Percentiles rank a stretch among this genome's conserved stretches.
phyloP scores from a whole-genome alignment of 2,113 vertebrate genomes.

The Leptocoma aspasia region DNA sequence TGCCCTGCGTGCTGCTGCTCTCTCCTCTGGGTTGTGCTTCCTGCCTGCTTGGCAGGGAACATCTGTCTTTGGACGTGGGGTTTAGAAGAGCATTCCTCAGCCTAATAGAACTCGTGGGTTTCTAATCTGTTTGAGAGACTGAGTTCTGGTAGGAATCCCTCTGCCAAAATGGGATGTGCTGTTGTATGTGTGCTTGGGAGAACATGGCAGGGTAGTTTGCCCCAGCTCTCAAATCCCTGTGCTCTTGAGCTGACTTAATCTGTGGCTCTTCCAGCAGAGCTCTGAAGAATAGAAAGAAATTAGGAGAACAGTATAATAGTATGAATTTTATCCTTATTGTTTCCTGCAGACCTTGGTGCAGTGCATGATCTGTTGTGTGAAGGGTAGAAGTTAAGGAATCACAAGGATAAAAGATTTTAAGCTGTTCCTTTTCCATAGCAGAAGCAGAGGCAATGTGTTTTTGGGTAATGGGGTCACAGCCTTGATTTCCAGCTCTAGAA shows the following conservation, averaged over 20 bases:
- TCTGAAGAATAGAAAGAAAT: conserved; percentile 7
- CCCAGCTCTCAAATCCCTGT: not conserved
- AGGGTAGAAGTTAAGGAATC: not conserved
- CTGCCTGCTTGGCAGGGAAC: not conserved
- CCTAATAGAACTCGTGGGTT: not conserved
- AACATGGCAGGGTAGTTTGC: not conserved
- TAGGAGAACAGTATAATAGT: not conserved
- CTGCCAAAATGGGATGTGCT: not conserved
- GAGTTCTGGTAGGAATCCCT: not conserved
- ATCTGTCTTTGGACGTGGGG: fast-evolving
- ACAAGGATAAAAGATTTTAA: not conserved
- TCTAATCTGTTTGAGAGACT: not conserved
- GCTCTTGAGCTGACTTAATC: not conserved
- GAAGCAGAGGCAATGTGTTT: not conserved
- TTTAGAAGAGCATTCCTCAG: not conserved
- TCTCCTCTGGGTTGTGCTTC: not conserved
- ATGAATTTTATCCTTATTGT: not conserved
- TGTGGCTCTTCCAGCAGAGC: not conserved
- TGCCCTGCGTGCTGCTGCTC: not conserved
- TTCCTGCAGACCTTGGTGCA: not conserved
- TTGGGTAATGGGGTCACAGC: not conserved
- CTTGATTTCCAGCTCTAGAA: not conserved
- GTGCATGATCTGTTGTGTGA: not conserved
- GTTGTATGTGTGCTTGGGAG: not conserved
- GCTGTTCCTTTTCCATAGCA: not conserved